Evolutionary conservation across 2,888 invertebrate genomes (phyloP).

Genomic region (Gibbula magus): DNA sequence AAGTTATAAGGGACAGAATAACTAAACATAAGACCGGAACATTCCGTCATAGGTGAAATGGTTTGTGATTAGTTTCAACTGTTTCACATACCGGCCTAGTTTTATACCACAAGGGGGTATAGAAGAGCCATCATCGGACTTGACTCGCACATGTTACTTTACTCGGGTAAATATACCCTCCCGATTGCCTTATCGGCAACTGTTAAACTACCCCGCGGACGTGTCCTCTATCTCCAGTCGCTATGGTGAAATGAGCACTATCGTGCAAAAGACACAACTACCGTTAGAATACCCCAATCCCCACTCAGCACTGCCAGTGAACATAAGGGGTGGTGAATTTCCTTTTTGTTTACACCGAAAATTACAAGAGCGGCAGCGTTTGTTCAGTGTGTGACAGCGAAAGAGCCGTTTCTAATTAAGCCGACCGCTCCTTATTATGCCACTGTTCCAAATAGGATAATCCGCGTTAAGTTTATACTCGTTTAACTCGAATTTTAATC

Average conservation of each 20-base stretch:
- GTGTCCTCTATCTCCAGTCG: background rate
- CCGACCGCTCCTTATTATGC: background rate
- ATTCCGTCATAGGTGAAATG: background rate
- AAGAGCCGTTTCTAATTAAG: constrained; percentile 16
- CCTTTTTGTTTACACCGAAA: constrained; percentile 28
- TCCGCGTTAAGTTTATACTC: background rate
- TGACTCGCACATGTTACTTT: constrained; percentile 7
- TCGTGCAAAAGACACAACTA: background rate
- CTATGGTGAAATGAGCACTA: background rate
- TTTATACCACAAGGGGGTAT: too few relatives aligned
- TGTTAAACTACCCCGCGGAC: background rate
- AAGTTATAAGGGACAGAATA: too few relatives aligned
- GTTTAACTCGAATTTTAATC: background rate
- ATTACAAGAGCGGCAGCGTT: constrained; percentile 28
- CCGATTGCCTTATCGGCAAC: background rate
- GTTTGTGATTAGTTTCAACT: background rate
- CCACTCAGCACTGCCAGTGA: background rate
- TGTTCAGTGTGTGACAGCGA: constrained; percentile 24
- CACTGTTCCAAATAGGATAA: background rate
- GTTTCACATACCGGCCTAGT: background rate
- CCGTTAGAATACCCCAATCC: background rate
- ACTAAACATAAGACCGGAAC: too few relatives aligned
- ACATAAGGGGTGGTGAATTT: constrained; percentile 31
- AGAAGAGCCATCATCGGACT: background rate
- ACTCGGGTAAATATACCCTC: background rate